phyloP scores from a whole-genome alignment of 2,888 invertebrate genomes.

The Aricia artaxerxes region DNA sequence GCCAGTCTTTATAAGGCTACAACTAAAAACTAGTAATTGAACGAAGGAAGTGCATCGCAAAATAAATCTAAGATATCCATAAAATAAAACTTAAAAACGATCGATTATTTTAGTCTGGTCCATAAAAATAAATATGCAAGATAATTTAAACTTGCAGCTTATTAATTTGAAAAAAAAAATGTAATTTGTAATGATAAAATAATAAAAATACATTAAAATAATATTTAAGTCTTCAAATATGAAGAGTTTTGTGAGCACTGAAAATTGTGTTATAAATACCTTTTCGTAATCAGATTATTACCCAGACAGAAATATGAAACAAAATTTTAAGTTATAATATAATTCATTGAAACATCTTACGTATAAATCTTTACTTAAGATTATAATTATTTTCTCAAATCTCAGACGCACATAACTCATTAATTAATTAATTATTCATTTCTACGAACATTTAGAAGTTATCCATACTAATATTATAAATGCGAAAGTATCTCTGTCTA shows the following conservation, averaged over 20 bases:
- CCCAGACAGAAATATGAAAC: neutral
- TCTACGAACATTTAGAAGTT: neutral
- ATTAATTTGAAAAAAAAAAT: too few species aligned
- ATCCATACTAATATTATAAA: too few species aligned
- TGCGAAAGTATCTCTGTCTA: too few species aligned
- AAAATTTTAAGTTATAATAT: neutral
- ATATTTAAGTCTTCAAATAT: neutral
- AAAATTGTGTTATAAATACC: neutral
- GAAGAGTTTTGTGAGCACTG: neutral
- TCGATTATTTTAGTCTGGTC: neutral
- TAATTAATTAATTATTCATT: neutral
- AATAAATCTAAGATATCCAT: constrained; percentile 36
- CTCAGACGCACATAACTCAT: neutral
- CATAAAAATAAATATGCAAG: neutral
- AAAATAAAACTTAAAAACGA: constrained; percentile 35
- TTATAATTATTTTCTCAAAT: neutral
- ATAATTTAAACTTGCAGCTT: neutral
- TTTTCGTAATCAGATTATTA: neutral
- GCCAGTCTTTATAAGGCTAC: constrained; percentile 32
- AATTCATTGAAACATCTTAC: neutral
- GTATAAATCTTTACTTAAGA: neutral
- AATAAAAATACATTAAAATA: constrained; percentile 27
- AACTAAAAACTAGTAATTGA: constrained; percentile 69
- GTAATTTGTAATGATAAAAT: neutral
- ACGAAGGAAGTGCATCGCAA: constrained; percentile 63